Base-by-base conservation (phyloP, 2,113 vertebrate species). In the Serilophus lunatus region DNA sequence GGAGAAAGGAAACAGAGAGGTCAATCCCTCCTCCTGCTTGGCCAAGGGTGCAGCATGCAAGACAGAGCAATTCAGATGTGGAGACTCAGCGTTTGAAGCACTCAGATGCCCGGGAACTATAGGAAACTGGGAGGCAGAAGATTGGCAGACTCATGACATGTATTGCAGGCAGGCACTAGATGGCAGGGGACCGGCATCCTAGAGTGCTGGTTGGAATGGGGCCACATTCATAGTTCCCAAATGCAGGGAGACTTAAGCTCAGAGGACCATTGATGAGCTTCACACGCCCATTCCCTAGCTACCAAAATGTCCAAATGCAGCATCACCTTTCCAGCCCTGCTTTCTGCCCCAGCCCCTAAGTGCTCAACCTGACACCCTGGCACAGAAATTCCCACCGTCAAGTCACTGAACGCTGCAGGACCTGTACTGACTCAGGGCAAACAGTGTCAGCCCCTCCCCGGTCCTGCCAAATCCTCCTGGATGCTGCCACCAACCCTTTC, bases 121-220 rank as follows among this genome's bases (percentile, higher is more conserved):
- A 75, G 93, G 88, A 82, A 93, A 95, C 96, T 82, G 94, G 36
- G 93, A 95, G 91, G 79, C 88, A 96, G 90, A 93, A 95, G 93
- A 95, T 92, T 83, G 92, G 84, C 92, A 96, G 92, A 93, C 95
- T 96, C 86, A 93, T 93, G 82, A 95, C 95, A 92, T 95, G 82
- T 95, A 94, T 93, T 93, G 95, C 95, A 93, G 95, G 82, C 93
- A 92, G 90, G 92, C 91, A 74, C 93, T 96, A 97, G 94, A 93
- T 96, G 94, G 95, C 95, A 93, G 95, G 96, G 96, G 91, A 95
- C 77, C 33, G 80, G 88, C 93, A 93, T 95, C 96, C 91, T 91
- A 69, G 88, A 96, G 95, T 70, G 95, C 84, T 85, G 71, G 59
- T 82, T 96, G 93, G 94, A 96, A 94, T 80, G 90, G 85, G 93